Percentiles rank a stretch among this genome's conserved stretches.
Evolutionary conservation across 2,888 invertebrate genomes (phyloP).

Genomic region (Stenichneumon culpator): DNA sequence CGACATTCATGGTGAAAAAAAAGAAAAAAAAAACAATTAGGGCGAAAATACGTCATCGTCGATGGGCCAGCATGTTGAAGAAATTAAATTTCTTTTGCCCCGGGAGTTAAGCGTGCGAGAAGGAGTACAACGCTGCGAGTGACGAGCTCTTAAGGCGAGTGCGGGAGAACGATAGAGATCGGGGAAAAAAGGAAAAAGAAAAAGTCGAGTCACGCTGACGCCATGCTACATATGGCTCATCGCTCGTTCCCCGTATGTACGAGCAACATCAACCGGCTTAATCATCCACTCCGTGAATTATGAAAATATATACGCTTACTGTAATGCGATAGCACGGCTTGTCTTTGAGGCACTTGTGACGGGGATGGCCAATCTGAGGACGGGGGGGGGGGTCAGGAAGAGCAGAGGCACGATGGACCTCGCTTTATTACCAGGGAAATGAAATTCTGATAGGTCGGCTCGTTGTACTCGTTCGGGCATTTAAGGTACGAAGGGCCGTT

Average conservation of each 20-base stretch:
- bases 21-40: slow-evolving; percentile 33
- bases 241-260: slow-evolving; percentile 46
- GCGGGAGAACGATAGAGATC: slow-evolving; percentile 35
- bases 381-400: not conserved
- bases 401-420: not conserved
- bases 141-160: slow-evolving; percentile 24
- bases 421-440: not conserved
- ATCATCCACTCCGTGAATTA: slow-evolving; percentile 44
- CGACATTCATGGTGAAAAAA: slow-evolving; percentile 14
- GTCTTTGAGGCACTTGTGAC: not conserved
- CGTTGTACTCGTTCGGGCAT: not conserved
- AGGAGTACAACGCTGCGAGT: slow-evolving; percentile 33
- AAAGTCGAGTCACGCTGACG: slow-evolving; percentile 66
- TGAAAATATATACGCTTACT: slow-evolving; percentile 2
- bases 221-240: slow-evolving; percentile 70
- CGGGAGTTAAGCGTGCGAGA: slow-evolving; percentile 34
- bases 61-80: slow-evolving; percentile 79
- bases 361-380: not conserved
- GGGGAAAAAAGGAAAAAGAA: slow-evolving; percentile 27
- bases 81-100: slow-evolving; percentile 76
- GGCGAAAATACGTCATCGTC: slow-evolving; percentile 72
- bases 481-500: not conserved
- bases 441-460: not conserved
- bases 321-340: not conserved
- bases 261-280: slow-evolving; percentile 52